Conservation (phyloP, 2,888 invertebrate species). For the Lordiphosa fenestrarum region DNA sequence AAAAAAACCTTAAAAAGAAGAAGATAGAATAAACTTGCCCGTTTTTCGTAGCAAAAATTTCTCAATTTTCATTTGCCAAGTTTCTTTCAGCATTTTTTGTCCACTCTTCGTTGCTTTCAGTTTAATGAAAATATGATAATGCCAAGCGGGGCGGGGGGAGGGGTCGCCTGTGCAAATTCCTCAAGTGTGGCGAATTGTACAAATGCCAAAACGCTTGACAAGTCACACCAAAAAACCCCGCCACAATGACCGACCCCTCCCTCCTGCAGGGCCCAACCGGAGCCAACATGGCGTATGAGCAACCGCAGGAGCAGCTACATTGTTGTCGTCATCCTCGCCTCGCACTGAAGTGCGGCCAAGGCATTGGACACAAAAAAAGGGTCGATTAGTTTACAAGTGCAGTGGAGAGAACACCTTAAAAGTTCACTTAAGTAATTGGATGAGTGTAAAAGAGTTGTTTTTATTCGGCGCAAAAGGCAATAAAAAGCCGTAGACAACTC, state of each 20-base stretch:
- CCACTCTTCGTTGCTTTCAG: slow-evolving; percentile 36
- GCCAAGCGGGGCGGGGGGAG: not conserved
- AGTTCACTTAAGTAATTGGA: too few species aligned
- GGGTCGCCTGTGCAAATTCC: slow-evolving; percentile 14
- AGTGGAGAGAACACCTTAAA: too few species aligned
- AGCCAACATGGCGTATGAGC: slow-evolving; percentile 6
- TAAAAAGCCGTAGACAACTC: too few species aligned
- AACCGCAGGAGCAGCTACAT: slow-evolving; percentile 1
- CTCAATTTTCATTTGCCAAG: slow-evolving; percentile 25
- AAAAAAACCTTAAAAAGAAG: not conserved
- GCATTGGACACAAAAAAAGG: too few species aligned
- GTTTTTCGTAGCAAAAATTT: slow-evolving; percentile 10
- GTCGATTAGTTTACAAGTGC: too few species aligned
- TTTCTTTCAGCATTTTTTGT: slow-evolving; percentile 3
- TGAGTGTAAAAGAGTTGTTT: too few species aligned
- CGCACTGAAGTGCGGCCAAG: not conserved
- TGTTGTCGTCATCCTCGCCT: not conserved
- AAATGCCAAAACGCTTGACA: slow-evolving; percentile 10
- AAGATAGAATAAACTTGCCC: too few species aligned
- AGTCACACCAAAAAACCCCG: slow-evolving; percentile 19
- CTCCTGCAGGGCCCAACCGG: not conserved
- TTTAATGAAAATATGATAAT: slow-evolving; percentile 49
- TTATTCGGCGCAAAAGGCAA: too few species aligned
- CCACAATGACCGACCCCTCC: not conserved
- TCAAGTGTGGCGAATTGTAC: slow-evolving; percentile 22